Conservation (phyloP, 2,113 vertebrate species). For the Madoqua kirkii region DNA sequence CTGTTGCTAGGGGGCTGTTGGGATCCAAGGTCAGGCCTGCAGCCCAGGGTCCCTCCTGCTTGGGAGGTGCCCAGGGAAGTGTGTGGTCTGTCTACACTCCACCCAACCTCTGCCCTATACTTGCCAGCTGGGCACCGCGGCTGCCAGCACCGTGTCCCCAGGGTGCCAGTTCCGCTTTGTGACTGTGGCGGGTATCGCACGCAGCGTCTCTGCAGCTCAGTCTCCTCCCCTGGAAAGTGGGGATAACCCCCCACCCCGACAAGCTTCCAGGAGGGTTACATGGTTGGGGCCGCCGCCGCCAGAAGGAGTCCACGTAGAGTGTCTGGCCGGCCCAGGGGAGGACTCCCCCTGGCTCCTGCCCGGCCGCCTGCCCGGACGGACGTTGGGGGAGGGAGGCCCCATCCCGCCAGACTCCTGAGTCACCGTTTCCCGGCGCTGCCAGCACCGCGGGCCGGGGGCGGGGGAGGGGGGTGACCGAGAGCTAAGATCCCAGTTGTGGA, state of each 20-base stretch:
- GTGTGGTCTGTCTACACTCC: neutral
- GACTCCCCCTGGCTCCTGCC: conserved; percentile 6
- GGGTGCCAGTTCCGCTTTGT: neutral
- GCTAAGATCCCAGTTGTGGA: neutral
- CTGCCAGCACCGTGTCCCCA: no score
- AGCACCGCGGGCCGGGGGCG: neutral
- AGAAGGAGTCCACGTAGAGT: neutral
- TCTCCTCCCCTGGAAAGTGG: neutral
- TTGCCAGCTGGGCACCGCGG: neutral
- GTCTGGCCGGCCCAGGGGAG: neutral
- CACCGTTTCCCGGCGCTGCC: conserved; percentile 53
- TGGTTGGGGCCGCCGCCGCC: neutral
- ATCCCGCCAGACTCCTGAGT: conserved; percentile 63
- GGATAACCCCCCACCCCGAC: neutral
- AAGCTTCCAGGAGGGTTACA: accelerated
- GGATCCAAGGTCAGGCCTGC: neutral
- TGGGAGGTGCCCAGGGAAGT: neutral
- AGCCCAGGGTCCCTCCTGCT: neutral
- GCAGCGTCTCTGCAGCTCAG: neutral
- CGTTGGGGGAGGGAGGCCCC: neutral
- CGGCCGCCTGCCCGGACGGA: conserved; percentile 24
- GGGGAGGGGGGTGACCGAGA: neutral
- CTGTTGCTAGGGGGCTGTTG: neutral
- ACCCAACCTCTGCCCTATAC: neutral
- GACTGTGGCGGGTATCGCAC: neutral